These are phyloP conservation scores for Gymnothorax javanicus DNA, from an alignment of 2,797 vertebrate species.

Conservation along the genomic window DNA sequence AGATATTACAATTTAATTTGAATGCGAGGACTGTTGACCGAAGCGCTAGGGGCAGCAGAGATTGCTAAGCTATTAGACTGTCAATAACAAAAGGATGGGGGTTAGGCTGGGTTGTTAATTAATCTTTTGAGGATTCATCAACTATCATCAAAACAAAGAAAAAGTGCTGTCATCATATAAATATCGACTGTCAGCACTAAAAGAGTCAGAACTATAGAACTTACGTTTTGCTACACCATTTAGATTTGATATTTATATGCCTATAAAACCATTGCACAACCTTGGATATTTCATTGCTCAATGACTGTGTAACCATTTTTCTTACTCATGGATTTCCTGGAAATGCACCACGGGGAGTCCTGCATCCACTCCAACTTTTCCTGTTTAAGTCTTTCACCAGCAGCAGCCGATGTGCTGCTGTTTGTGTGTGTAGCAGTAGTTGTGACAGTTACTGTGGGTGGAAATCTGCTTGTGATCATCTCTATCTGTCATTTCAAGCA, in stretches of 20 bases:
- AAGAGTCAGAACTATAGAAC: not conserved
- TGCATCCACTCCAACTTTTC: not conserved
- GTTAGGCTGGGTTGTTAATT: not conserved
- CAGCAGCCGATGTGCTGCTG: not conserved
- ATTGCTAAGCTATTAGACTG: no score
- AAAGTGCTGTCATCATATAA: not conserved
- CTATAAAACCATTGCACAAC: not conserved
- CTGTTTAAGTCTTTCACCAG: not conserved
- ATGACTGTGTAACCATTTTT: not conserved
- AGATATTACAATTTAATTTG: no score
- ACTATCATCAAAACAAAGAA: not conserved
- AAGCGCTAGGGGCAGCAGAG: no score
- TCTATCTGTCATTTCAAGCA: slow-evolving; percentile 50
- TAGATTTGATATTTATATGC: not conserved
- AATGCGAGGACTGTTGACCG: no score
- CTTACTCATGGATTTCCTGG: not conserved
- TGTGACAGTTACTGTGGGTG: slow-evolving; percentile 49
- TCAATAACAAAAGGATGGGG: no score
- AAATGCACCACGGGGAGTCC: not conserved
- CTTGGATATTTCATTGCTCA: not conserved
- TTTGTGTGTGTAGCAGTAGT: slow-evolving; percentile 59
- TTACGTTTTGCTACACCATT: not conserved
- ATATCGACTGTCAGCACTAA: not conserved
- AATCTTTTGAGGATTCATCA: not conserved
- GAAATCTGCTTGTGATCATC: slow-evolving; percentile 52